Conservation (phyloP, 2,888 invertebrate genomes). For the Nebria salina region DNA sequence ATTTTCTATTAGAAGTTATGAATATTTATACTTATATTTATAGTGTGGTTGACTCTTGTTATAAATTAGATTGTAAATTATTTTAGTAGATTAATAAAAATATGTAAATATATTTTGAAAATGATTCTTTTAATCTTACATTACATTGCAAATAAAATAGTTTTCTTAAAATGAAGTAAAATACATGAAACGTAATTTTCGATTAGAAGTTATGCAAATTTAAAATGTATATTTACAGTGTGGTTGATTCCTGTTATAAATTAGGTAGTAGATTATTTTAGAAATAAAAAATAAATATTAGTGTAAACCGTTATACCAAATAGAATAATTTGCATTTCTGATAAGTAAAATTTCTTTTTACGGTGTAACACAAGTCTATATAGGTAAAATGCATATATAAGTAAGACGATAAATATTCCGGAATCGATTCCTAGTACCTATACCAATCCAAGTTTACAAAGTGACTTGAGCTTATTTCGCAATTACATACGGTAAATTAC, state of each 20-base stretch:
- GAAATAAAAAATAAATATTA: background rate
- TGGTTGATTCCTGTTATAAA: too few relatives aligned
- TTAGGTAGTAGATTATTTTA: too few relatives aligned
- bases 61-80: too few relatives aligned
- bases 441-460: constrained; percentile 6
- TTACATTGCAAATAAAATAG: background rate
- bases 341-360: constrained; percentile 13
- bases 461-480: constrained; percentile 12
- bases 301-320: background rate
- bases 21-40: too few relatives aligned
- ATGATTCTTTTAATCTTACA: background rate
- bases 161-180: too few relatives aligned
- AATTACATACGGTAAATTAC: constrained; percentile 25
- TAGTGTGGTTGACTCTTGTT: too few relatives aligned
- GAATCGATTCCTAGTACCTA: constrained; percentile 17
- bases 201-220: too few relatives aligned
- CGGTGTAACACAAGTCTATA: constrained; percentile 16
- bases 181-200: too few relatives aligned
- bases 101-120: too few relatives aligned
- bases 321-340: background rate
- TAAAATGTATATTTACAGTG: too few relatives aligned
- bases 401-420: constrained; percentile 15
- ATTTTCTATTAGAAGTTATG: too few relatives aligned
- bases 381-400: constrained; percentile 15
- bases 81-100: too few relatives aligned